Percentiles rank a stretch among this genome's conserved stretches.
Conservation (phyloP, 2,888 invertebrate species). For the Diloba caeruleocephala region DNA sequence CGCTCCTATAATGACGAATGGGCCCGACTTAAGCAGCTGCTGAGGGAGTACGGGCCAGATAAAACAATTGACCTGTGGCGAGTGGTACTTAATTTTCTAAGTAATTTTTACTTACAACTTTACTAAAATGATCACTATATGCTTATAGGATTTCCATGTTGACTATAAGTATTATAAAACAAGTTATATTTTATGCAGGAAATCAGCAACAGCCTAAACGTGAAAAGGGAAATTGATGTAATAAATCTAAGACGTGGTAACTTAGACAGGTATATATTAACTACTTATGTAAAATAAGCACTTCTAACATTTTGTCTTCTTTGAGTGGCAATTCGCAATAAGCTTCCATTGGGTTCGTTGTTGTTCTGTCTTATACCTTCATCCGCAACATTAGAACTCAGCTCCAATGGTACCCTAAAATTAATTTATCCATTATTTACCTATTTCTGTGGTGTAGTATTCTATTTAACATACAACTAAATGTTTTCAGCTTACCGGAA, state of each 20-base stretch:
- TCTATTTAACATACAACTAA: neutral
- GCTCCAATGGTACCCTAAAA: neutral
- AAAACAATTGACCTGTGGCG: neutral
- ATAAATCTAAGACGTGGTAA: neutral
- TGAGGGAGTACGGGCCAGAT: neutral
- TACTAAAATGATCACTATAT: neutral
- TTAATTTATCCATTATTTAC: too few relatives aligned
- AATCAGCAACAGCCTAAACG: neutral
- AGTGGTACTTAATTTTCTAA: neutral
- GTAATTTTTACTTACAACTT: too few relatives aligned
- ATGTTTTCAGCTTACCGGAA: neutral
- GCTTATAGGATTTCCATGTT: neutral
- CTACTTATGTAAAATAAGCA: neutral
- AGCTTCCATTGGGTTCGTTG: neutral
- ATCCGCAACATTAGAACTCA: too few relatives aligned
- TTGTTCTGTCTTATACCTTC: neutral
- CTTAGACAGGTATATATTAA: neutral
- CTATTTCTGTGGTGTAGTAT: neutral
- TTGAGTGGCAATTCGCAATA: neutral
- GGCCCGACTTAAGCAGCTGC: neutral
- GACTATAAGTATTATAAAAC: neutral
- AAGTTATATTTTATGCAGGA: too few relatives aligned
- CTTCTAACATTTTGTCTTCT: too few relatives aligned
- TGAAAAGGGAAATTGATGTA: conserved; percentile 1
- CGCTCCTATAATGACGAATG: neutral